Base-by-base conservation (phyloP, 2,113 vertebrate genomes). In the Phaethon lepturus region DNA sequence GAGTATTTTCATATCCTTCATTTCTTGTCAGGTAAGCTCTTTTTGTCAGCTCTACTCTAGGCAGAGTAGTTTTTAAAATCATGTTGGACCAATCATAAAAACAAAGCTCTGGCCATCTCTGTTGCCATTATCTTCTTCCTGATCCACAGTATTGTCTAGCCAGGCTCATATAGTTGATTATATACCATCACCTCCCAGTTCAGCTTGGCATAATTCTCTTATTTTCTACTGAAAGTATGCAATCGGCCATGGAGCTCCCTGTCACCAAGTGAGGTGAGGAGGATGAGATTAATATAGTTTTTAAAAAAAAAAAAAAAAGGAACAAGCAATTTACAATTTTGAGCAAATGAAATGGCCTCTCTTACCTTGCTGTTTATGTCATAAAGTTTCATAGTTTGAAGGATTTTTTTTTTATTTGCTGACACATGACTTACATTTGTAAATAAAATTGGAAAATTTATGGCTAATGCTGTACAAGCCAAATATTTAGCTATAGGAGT, bases 391-490 rank as follows among this genome's bases (percentile, higher is more conserved):
- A 67, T 33, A 26, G 10, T 50, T 58, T 53, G 38, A 78, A 73
- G n/a, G 17, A 17, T 18, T 56, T 80, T 78, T 49, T 81, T 72
- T 63, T 80, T 29, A n/a, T 35, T 58, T 79, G 77, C 53, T 71
- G 28, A 85, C 20, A 45, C 15, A 13, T 1, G 4, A 45, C n/a
- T 68, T 56, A n/a, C 1, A 88, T 87, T 74, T 84, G 44, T 47
- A 92, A 74, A 64, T 49, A 71, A 79, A 89, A 60, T 5, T 29
- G 26, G 18, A 90, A 90, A 76, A 29, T 76, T 89, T 25, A 84
- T 0, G 2, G n/a, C n/a, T 88, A 73, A 68, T 55, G 23, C 18
- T 78, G 23, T 40, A 45, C 28, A 90, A 67, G 28, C 8, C 13
- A 59, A 71, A 71, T 33, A 67, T 73, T 94, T 80, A 85, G 44